These are phyloP conservation scores for Cygnus atratus DNA, from an alignment of 2,113 vertebrate genomes.

Conservation along the genomic window DNA sequence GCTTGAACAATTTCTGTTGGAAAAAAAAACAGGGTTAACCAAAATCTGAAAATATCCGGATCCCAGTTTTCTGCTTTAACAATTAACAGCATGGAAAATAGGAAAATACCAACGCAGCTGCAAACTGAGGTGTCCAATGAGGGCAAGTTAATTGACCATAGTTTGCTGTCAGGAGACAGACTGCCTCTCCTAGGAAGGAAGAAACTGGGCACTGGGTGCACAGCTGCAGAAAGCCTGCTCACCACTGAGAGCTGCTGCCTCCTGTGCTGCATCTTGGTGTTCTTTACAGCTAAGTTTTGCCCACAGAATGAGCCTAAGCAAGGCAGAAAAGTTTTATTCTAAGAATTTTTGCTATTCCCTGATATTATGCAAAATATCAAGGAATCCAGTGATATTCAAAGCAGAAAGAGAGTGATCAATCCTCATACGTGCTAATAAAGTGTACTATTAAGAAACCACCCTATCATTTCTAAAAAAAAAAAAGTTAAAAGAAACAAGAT, in stretches of 20 bases:
- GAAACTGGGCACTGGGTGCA: not conserved
- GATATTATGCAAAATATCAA: fast-evolving
- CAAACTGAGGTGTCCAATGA: not conserved
- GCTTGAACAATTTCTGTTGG: not conserved
- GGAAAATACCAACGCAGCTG: not conserved
- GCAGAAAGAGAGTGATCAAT: not conserved
- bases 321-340: not conserved
- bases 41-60: not conserved
- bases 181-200: not conserved
- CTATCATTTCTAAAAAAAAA: not conserved
- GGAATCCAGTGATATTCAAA: not conserved
- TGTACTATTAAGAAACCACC: not conserved
- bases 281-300: not conserved
- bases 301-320: not conserved
- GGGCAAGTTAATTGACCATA: too few species aligned
- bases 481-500: not conserved
- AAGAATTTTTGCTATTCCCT: not conserved
- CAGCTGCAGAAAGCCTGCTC: not conserved
- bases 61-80: not conserved
- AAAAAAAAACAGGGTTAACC: not conserved
- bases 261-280: not conserved
- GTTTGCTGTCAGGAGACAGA: not conserved
- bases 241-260: not conserved
- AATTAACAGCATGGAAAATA: not conserved
- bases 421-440: not conserved